Evolutionary conservation across 2,113 vertebrate species (phyloP).

Genomic region (Syngnathoides biaculeatus): DNA sequence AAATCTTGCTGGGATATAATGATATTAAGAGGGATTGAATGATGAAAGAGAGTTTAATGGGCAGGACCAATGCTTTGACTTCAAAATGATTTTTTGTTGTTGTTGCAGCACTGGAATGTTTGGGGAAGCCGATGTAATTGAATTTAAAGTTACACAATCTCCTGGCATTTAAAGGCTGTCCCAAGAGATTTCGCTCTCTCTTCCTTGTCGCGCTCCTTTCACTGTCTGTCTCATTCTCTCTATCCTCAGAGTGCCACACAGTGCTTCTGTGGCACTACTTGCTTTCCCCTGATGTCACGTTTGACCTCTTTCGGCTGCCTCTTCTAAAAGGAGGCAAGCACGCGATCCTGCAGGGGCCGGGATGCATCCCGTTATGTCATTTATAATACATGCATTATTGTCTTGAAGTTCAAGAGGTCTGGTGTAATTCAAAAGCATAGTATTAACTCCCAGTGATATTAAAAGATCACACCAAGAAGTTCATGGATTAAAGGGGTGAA

Average conservation of each 20-base stretch:
- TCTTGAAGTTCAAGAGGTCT: slow-evolving; percentile 33
- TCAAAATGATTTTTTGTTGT: background rate
- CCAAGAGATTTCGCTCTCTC: slow-evolving; percentile 46
- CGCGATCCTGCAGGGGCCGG: slow-evolving; percentile 48
- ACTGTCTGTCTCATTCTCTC: slow-evolving; percentile 15
- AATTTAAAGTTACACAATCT: slow-evolving; percentile 36
- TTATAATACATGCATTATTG: slow-evolving; percentile 52
- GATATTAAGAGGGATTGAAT: background rate
- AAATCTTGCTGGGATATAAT: slow-evolving; percentile 2
- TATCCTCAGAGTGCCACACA: slow-evolving; percentile 49
- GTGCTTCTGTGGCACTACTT: slow-evolving; percentile 48
- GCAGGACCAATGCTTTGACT: background rate
- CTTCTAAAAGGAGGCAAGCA: slow-evolving; percentile 62
- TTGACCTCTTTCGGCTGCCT: slow-evolving; percentile 68
- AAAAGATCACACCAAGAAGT: background rate
- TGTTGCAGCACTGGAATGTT: background rate
- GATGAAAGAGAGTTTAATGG: background rate
- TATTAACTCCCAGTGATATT: background rate
- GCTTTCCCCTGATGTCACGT: slow-evolving; percentile 61
- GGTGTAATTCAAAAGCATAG: slow-evolving; percentile 14
- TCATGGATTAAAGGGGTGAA: background rate
- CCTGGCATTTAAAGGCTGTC: slow-evolving; percentile 58
- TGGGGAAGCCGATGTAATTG: slow-evolving; percentile 18
- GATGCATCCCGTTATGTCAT: slow-evolving; percentile 39
- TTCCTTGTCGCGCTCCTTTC: slow-evolving; percentile 5